phyloP scores from a whole-genome alignment of 2,113 vertebrate genomes.

The Cephalopterus ornatus region DNA sequence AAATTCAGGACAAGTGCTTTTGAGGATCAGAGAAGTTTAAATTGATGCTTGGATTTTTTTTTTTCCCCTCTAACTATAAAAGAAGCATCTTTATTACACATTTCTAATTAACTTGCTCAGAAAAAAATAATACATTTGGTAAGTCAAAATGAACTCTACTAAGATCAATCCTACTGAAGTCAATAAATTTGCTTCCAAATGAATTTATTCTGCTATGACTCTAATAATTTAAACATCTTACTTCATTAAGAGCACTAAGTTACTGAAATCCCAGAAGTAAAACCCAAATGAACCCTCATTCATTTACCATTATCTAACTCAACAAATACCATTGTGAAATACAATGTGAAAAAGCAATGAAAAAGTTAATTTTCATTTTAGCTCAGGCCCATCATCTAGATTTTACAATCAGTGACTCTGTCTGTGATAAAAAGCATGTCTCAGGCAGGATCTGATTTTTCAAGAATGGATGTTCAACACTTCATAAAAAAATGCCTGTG shows the following conservation, averaged over 20 bases:
- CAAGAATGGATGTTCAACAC: not conserved
- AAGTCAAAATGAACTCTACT: not conserved
- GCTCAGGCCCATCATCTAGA: not conserved
- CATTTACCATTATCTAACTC: not conserved
- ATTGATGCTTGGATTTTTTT: not conserved
- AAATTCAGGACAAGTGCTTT: not conserved
- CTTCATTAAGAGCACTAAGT: not conserved
- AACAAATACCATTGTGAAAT: not conserved
- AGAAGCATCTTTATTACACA: not conserved
- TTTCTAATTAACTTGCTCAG: not conserved
- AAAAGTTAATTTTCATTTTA: not conserved
- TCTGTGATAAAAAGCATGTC: not conserved
- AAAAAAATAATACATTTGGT: not conserved
- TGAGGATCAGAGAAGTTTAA: not conserved
- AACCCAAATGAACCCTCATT: not conserved
- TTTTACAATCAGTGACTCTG: not conserved
- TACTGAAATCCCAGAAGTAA: slow-evolving; percentile 34
- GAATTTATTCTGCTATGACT: not conserved
- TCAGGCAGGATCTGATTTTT: not conserved
- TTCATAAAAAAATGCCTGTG: rapidly evolving
- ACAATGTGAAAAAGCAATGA: not conserved
- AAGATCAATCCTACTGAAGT: not conserved
- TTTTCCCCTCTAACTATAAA: not conserved
- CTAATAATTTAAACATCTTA: slow-evolving; percentile 24
- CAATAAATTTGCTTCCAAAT: not conserved